Percentiles rank a stretch among this genome's conserved stretches.
Conservation (phyloP, 2,888 invertebrate genomes). For the Tachina lurida region DNA sequence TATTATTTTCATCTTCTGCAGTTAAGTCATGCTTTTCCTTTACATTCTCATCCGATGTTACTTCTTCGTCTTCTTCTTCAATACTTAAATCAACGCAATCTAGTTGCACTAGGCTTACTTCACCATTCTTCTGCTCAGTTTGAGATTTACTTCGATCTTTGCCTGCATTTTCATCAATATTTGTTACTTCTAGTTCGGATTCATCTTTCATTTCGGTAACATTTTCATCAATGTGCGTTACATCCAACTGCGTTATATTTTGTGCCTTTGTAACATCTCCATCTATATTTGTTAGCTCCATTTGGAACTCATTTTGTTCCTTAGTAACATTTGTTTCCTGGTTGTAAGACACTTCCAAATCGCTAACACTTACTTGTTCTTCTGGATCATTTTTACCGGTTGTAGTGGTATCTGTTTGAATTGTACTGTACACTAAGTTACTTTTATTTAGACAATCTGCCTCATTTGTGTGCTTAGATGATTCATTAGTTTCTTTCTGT, state of each 20-base stretch:
- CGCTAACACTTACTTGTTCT: background rate
- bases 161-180: background rate
- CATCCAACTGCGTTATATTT: background rate
- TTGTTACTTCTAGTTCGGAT: background rate
- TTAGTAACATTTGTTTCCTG: background rate
- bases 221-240: background rate
- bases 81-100: slow-evolving; percentile 60
- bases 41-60: background rate
- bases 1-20: background rate
- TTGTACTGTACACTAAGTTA: slow-evolving; percentile 6
- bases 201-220: background rate
- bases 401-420: background rate
- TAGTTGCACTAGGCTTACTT: slow-evolving; percentile 31
- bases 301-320: slow-evolving; percentile 10
- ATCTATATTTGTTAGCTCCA: slow-evolving; percentile 1
- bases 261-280: background rate
- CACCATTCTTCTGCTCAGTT: background rate
- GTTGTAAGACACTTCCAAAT: background rate
- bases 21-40: background rate
- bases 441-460: slow-evolving; percentile 2
- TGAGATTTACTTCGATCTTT: background rate
- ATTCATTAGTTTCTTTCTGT: slow-evolving; percentile 2
- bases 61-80: slow-evolving; percentile 38
- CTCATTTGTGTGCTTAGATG: background rate
- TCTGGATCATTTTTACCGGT: background rate